Base-by-base conservation (phyloP, 2,797 vertebrate genomes). In the Trachurus trachurus region DNA sequence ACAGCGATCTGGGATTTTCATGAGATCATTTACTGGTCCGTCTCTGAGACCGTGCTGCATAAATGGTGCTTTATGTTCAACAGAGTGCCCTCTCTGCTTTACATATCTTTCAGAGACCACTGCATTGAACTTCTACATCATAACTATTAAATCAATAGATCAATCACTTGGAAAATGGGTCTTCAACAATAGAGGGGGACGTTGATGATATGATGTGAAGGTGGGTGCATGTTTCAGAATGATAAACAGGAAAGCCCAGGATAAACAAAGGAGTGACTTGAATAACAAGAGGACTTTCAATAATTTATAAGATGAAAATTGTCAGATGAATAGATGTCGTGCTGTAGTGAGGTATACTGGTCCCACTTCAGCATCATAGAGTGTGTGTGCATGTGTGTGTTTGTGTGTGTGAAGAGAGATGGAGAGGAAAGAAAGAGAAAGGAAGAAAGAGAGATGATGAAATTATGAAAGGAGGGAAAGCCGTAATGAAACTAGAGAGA, bases 271-370 rank as follows among this genome's bases (percentile, higher is more conserved):
- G 74, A 86, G 63, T 85, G 92, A 84, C 85, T 89, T 56, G 89
- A 91, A 92, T 92, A 86, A 85, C 65, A 87, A 92, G 79, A 80
- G 75, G 77, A 89, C 77, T 76, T 89, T 93, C 49, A 92, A 91
- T 92, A 83, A 93, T 92, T 90, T 78, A 91, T 89, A 88, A 87
- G 88, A 87, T 88, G 81, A 90, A 89, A 88, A 86, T 84, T 81
- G 80, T 82, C 78, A 84, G 78, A 88, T 89, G 84, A 91, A 86
- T 74, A 82, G 80, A 85, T 77, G 76, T 83, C 22, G 34, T 63
- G 75, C 66, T 65, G 44, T 22, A 56, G 70, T 57, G 72, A 74
- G 68, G 67, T 83, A 77, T 49, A 78, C 80, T 29, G 15, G 5
- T 77, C 70, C 78, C 66, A 57, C 67, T 71, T 78, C 57, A 73